A percentile compares a stretch with the other conserved stretches of the same genome.
Evolutionary conservation across 2,113 vertebrate genomes (phyloP).

Genomic region (Brachyistius frenatus): DNA sequence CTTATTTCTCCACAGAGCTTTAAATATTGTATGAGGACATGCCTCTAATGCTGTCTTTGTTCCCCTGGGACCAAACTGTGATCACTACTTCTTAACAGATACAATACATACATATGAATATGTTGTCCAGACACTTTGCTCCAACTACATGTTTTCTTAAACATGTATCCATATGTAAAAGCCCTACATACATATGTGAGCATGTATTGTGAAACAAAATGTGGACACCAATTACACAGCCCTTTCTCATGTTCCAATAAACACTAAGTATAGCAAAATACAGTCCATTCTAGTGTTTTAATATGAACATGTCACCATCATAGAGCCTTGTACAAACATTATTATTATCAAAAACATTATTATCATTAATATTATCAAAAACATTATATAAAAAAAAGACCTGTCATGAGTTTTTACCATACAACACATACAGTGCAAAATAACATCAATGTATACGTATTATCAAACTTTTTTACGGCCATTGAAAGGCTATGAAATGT

Average conservation of each 20-base stretch:
- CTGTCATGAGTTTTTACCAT: not conserved
- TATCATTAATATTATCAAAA: too few species aligned
- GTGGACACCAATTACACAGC: not conserved
- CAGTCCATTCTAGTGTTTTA: not conserved
- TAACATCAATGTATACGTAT: not conserved
- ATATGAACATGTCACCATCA: not conserved
- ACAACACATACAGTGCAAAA: not conserved
- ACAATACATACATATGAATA: conserved; percentile 25
- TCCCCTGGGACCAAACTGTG: conserved; percentile 43
- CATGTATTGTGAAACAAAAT: not conserved
- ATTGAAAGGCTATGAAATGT: not conserved
- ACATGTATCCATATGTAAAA: conserved; percentile 7
- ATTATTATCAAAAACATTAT: too few species aligned
- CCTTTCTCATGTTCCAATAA: too few species aligned
- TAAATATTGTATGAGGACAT: conserved; percentile 70
- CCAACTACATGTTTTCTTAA: conserved; percentile 5
- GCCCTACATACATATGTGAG: not conserved
- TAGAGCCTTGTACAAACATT: not conserved
- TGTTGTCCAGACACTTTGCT: conserved; percentile 10
- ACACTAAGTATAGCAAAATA: too few species aligned
- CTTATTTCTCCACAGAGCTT: conserved; percentile 50
- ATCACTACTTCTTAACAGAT: conserved; percentile 49
- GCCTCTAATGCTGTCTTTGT: conserved; percentile 52
- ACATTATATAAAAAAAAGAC: not conserved
- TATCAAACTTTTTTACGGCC: not conserved